Percentiles rank a stretch among this genome's conserved stretches.
Conservation (phyloP, 2,113 vertebrate genomes). For the Thoracochromis brauschi region DNA sequence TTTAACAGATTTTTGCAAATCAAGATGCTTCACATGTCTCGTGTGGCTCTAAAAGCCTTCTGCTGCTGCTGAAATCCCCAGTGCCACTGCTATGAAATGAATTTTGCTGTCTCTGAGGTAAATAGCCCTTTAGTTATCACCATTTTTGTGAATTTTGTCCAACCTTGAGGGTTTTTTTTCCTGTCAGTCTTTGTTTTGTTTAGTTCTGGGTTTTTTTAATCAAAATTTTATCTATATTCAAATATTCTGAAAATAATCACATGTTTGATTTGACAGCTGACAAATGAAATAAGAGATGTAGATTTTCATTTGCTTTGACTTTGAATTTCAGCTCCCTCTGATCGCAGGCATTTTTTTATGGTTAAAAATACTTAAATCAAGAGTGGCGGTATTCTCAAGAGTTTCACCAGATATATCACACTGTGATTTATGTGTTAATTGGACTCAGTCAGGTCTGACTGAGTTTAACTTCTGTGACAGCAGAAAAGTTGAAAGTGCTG, state of each 20-base stretch:
- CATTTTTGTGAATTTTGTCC: not conserved
- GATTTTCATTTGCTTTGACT: not conserved
- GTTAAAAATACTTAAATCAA: slow-evolving; percentile 15
- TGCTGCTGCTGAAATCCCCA: not conserved
- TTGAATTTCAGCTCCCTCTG: not conserved
- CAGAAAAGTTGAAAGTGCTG: not conserved
- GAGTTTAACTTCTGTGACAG: not conserved
- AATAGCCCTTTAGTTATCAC: not conserved
- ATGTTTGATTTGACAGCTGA: not conserved
- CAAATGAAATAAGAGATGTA: not conserved
- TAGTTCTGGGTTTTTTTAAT: not conserved
- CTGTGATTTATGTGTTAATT: slow-evolving; percentile 29
- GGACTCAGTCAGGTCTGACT: not conserved
- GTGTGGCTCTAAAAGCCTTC: slow-evolving; percentile 11
- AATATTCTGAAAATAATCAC: not conserved
- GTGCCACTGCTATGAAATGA: not conserved
- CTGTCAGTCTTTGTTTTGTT: not conserved
- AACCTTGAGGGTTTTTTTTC: not conserved
- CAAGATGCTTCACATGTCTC: slow-evolving; percentile 8
- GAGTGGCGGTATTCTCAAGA: not conserved
- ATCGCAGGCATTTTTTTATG: not conserved
- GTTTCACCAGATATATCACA: not conserved
- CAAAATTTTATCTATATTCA: not conserved
- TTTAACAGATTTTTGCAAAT: not conserved
- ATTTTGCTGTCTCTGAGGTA: not conserved